Base-by-base conservation (phyloP, 2,888 invertebrate species). In the Pteria penguin region DNA sequence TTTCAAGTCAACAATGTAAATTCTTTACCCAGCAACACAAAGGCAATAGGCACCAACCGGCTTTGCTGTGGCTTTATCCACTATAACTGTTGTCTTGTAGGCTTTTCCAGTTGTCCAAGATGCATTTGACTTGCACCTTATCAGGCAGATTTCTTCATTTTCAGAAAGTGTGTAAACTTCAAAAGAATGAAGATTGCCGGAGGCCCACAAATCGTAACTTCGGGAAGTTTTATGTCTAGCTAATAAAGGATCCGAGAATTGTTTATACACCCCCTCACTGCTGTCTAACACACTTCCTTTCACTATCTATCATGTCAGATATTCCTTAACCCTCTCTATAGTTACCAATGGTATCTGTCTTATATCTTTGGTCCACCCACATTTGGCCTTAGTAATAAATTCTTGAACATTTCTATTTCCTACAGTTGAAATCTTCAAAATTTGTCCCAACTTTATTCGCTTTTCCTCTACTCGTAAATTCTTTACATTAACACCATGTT, bases 51-150 rank as follows among this genome's bases (percentile, higher is more conserved):
- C n/a, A n/a, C n/a, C n/a, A n/a, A 22, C 2, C 27, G 4, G 58
- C 24, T 58, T 29, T 22, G 26, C 58, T 11, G 26, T 58, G 14
- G 27, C 14, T 58, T 58, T 24, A 22, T 58, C 27, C 4, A 58
- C 4, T 14, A 58, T 14, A 24, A 26, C 27, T 27, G 5, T 58
- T 2, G 58, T 58, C 27, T n/a, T n/a, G n/a, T n/a, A n/a, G n/a
- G n/a, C n/a, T n/a, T n/a, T n/a, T n/a, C n/a, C n/a, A n/a, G n/a
- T 58, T 58, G 58, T 58, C 58, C 58, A 58, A 5, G 22, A 58
- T 8, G 58, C 58, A 22, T 58, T 58, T 11, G 58, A 58, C 24
- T 58, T 58, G 58, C 58, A 58, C 27, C n/a, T n/a, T n/a, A n/a
- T n/a, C n/a, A n/a, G n/a, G 27, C 58, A 27, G 58, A 4, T 24